Percentiles rank a stretch among this genome's conserved stretches.
These are phyloP conservation scores for Xerus inauris DNA, from an alignment of 2,113 vertebrate genomes.

Conservation along the genomic window DNA sequence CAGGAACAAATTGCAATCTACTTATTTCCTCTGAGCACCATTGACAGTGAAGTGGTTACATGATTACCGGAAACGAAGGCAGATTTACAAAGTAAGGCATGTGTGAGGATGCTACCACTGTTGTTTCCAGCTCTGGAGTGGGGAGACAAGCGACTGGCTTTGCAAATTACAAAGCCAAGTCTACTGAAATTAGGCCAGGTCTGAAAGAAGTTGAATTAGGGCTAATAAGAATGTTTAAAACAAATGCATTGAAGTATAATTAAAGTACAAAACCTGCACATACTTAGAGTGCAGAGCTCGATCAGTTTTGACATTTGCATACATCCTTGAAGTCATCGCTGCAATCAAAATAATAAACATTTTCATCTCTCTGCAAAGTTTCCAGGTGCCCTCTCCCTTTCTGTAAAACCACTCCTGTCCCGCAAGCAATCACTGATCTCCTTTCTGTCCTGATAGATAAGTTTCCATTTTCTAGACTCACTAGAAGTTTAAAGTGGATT, in stretches of 20 bases:
- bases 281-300: background rate
- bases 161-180: background rate
- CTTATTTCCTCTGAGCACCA: background rate
- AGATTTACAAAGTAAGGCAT: background rate
- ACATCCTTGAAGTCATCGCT: background rate
- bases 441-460: background rate
- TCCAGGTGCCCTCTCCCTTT: background rate
- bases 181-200: background rate
- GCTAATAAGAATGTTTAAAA: background rate
- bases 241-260: background rate
- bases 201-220: background rate
- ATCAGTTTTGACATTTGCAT: background rate
- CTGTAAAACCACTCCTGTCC: background rate
- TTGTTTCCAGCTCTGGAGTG: background rate
- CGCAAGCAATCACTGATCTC: background rate
- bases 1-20: background rate
- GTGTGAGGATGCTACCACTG: no score
- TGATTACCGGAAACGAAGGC: background rate
- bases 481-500: background rate
- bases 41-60: background rate
- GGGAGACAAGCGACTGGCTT: background rate
- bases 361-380: background rate
- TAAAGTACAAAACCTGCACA: background rate
- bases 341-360: background rate
- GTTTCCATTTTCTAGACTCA: background rate